A percentile compares a stretch with the other conserved stretches of the same genome.
Conservation (phyloP, 2,113 vertebrate species). For the Apodemus sylvaticus region DNA sequence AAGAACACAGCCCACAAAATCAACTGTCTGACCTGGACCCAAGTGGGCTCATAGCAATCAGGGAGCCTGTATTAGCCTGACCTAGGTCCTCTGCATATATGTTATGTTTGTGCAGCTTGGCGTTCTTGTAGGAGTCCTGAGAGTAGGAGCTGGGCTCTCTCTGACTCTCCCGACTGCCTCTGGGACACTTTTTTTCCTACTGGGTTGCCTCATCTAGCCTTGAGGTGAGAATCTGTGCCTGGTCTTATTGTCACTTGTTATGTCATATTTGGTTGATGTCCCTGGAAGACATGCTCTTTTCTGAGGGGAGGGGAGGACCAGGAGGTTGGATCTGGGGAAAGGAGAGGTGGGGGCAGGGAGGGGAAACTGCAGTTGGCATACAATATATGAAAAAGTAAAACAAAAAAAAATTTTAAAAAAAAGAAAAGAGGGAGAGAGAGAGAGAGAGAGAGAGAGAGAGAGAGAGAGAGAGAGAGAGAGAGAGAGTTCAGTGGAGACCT, state of each 20-base stretch:
- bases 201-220: not conserved
- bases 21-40: not conserved
- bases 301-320: not conserved
- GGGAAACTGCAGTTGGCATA: not conserved
- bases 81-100: not conserved
- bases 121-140: not conserved
- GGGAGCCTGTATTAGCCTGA: not conserved
- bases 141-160: not conserved
- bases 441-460: no score
- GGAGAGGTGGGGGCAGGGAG: not conserved
- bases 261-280: not conserved
- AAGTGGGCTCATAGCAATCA: not conserved
- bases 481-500: not conserved
- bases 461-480: no score
- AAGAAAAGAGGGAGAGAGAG: no score
- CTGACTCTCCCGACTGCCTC: not conserved
- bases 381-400: not conserved
- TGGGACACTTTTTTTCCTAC: not conserved
- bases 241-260: not conserved
- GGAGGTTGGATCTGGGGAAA: not conserved
- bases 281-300: not conserved
- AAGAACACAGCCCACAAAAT: not conserved
- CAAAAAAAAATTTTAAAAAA: not conserved
- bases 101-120: not conserved
- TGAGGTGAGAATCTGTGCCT: not conserved